phyloP scores from a whole-genome alignment of 2,113 vertebrate genomes.

The Origma solitaria region DNA sequence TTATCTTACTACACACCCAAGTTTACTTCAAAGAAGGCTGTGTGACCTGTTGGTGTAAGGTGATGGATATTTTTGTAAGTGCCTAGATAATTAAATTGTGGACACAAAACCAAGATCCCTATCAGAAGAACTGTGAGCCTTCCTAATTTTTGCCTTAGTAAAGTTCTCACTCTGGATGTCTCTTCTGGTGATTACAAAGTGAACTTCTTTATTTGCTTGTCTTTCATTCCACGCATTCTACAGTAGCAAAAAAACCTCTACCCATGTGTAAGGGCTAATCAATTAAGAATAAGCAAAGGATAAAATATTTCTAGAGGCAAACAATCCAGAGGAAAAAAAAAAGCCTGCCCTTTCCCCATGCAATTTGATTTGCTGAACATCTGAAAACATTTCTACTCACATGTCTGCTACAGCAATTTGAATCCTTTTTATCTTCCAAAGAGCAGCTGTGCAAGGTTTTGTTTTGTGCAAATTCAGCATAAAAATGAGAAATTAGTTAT shows the following conservation, averaged over 20 bases:
- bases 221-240: neutral
- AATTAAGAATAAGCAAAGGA: slow-evolving; percentile 10
- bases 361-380: slow-evolving; percentile 33
- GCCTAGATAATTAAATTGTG: neutral
- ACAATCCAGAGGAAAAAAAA: neutral
- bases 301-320: slow-evolving; percentile 2
- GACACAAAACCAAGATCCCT: neutral
- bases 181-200: neutral
- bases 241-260: neutral
- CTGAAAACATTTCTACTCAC: slow-evolving; percentile 28
- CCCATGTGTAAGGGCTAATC: neutral
- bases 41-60: neutral
- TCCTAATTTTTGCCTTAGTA: neutral
- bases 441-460: slow-evolving; percentile 52
- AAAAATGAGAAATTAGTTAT: slow-evolving; percentile 30
- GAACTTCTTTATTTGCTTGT: neutral
- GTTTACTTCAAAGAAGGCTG: neutral
- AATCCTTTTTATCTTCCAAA: slow-evolving; percentile 63
- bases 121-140: neutral
- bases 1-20: neutral
- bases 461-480: slow-evolving; percentile 51
- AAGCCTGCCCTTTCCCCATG: neutral
- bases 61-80: neutral
- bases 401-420: slow-evolving; percentile 31
- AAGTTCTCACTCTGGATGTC: neutral